Conservation (phyloP, 2,888 invertebrate genomes). For the Cremastinae sp. region DNA sequence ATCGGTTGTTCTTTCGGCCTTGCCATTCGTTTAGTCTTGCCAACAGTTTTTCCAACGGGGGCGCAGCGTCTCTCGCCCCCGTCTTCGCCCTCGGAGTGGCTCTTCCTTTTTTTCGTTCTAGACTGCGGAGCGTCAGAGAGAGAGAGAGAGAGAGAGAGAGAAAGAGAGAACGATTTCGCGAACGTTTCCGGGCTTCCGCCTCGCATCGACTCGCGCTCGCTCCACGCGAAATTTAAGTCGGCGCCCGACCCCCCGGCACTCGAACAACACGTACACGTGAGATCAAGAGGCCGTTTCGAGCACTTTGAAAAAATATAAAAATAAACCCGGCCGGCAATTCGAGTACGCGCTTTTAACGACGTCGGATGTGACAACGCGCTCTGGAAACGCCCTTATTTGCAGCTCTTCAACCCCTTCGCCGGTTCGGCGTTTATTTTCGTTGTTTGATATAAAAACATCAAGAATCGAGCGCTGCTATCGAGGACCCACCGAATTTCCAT, state of each 20-base stretch:
- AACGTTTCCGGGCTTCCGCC: not conserved
- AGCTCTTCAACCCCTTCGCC: not conserved
- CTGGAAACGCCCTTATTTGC: no score
- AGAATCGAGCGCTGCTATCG: no score
- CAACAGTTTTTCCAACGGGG: not conserved
- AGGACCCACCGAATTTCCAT: no score
- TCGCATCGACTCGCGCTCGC: not conserved
- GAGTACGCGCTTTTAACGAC: conserved; percentile 50
- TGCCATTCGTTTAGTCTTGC: conserved; percentile 27
- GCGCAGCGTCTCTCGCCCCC: conserved; percentile 1
- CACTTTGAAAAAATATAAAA: conserved; percentile 53
- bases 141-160: no score
- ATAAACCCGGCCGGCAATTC: conserved; percentile 51
- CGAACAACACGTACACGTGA: conserved; percentile 12
- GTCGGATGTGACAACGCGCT: conserved; percentile 20
- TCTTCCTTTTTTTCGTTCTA: not conserved
- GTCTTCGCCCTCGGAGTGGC: not conserved
- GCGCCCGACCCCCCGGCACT: not conserved
- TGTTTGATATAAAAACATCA: no score
- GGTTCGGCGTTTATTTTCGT: no score
- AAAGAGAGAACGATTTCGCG: no score
- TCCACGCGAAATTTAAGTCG: no score
- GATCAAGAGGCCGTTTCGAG: conserved; percentile 50
- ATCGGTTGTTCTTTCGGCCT: conserved; percentile 3
- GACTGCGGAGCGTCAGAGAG: no score